These are phyloP conservation scores for Lepidochrysops patricia DNA, from an alignment of 2,888 invertebrate species.

Conservation along the genomic window DNA sequence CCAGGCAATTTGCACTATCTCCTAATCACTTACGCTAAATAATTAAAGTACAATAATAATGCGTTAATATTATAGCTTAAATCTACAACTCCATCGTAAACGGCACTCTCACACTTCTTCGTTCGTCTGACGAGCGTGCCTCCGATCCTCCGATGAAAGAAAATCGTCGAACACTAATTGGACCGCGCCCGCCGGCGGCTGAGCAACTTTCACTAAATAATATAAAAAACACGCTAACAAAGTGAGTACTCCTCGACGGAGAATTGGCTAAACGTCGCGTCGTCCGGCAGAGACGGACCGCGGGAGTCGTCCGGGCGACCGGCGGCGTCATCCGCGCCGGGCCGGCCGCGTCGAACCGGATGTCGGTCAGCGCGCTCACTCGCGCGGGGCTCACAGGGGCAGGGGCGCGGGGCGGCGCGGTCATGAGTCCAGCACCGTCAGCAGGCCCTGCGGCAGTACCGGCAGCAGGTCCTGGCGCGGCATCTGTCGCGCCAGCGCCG, in stretches of 20 bases:
- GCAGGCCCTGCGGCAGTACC: conserved; percentile 56
- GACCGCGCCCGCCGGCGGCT: conserved; percentile 67
- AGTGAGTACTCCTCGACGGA: conserved; percentile 67
- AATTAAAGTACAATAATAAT: conserved; percentile 64
- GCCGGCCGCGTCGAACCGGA: conserved; percentile 32
- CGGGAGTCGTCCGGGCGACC: conserved; percentile 33
- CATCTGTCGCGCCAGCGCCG: conserved; percentile 62
- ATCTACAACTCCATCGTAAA: conserved; percentile 55
- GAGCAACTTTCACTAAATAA: conserved; percentile 71
- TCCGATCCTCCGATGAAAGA: conserved; percentile 40
- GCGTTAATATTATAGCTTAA: conserved; percentile 64
- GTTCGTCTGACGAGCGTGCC: conserved; percentile 34
- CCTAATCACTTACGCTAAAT: conserved; percentile 46
- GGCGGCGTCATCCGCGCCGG: conserved; percentile 29
- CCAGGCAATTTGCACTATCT: conserved; percentile 71
- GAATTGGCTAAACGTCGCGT: conserved; percentile 61
- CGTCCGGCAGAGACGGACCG: conserved; percentile 46
- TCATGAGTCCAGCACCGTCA: conserved; percentile 69
- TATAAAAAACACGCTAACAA: conserved; percentile 60
- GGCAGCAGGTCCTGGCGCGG: conserved; percentile 60
- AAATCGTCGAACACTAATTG: conserved; percentile 65
- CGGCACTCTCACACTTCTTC: conserved; percentile 43
- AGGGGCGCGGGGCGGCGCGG: conserved; percentile 59
- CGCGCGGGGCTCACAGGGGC: conserved; percentile 54
- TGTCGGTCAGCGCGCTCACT: conserved; percentile 46